These are phyloP conservation scores for Cochlearius cochlearius DNA, from an alignment of 2,113 vertebrate species.

Conservation along the genomic window DNA sequence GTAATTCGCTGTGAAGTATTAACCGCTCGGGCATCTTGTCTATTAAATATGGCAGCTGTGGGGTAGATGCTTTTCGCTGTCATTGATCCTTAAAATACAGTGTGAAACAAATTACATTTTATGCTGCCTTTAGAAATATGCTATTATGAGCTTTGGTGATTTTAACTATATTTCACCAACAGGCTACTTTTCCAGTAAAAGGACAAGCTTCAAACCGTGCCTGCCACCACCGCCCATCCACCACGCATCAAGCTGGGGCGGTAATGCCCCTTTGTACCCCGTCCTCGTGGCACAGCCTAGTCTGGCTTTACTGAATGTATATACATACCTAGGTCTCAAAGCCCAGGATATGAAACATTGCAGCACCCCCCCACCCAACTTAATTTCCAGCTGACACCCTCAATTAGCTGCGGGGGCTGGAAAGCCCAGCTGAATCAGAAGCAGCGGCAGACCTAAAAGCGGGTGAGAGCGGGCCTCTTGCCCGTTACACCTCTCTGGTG, in stretches of 20 bases:
- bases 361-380: not conserved
- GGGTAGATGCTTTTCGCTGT: not conserved
- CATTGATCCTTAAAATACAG: not conserved
- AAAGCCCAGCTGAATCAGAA: not conserved
- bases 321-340: not conserved
- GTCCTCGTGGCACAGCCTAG: not conserved
- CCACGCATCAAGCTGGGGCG: not conserved
- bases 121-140: not conserved
- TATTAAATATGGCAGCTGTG: not conserved
- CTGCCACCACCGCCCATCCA: not conserved
- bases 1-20: not conserved
- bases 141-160: not conserved
- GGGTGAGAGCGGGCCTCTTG: not conserved
- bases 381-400: not conserved
- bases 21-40: not conserved
- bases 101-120: not conserved
- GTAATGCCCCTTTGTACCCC: not conserved
- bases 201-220: not conserved
- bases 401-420: not conserved
- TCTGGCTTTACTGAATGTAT: not conserved
- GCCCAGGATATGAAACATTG: not conserved
- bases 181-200: not conserved
- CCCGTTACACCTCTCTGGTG: too few species aligned
- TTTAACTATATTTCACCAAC: not conserved
- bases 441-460: not conserved